Conservation (phyloP, 2,113 vertebrate genomes). For the Xiphias gladius region DNA sequence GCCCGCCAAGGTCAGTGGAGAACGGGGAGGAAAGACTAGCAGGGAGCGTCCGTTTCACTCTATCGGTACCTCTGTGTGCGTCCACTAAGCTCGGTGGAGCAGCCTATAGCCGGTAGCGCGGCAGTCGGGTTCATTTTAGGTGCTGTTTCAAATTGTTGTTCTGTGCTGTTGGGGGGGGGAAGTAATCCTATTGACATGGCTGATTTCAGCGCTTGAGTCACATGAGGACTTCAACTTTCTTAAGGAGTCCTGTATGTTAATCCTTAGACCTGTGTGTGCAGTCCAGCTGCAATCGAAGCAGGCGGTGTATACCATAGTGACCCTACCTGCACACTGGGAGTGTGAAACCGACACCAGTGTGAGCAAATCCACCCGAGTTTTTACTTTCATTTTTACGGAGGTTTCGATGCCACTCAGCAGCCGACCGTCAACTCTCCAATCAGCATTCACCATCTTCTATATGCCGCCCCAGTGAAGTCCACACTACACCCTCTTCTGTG, state of each 20-base stretch:
- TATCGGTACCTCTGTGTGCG: neutral
- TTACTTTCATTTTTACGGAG: neutral
- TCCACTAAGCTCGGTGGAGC: neutral
- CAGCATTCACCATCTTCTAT: neutral
- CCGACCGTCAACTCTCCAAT: no score
- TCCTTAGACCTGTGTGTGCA: neutral
- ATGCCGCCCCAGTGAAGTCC: neutral
- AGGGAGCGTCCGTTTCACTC: neutral
- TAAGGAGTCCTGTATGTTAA: neutral
- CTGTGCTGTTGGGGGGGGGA: neutral
- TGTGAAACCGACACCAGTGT: neutral
- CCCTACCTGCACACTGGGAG: neutral
- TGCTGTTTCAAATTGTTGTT: neutral
- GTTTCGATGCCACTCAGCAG: neutral
- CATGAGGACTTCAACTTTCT: constrained; percentile 30
- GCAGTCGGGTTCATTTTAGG: neutral
- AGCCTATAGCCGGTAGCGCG: accelerated
- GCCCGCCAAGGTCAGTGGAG: constrained; percentile 89
- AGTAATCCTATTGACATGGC: constrained; percentile 15
- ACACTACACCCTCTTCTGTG: no score
- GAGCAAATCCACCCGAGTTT: neutral
- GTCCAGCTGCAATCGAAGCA: neutral
- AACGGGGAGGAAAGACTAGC: neutral
- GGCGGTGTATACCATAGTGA: neutral
- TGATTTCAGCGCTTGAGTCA: constrained; percentile 38